Evolutionary conservation across 2,888 invertebrate genomes (phyloP), one percentile per base, ranked within the genome.

Genomic region (Ephialtes manifestator): DNA sequence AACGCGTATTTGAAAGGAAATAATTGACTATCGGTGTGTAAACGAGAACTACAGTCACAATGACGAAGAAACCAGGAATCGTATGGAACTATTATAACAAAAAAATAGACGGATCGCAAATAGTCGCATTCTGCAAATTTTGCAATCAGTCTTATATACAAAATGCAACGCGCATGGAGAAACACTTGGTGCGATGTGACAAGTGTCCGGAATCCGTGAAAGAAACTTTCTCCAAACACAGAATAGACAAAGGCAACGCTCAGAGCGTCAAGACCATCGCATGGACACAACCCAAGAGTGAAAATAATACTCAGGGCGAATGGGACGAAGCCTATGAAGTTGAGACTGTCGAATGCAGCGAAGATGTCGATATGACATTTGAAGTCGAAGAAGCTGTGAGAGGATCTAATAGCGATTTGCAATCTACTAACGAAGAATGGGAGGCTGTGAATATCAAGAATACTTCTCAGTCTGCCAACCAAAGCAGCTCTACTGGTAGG

Each of bases 31-130:
- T 55, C 55, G 60, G 60, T 35, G 31, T 4, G 31, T 24, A 15
- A 46, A 63, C 24, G 48, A n/a, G 43, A 46, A 0, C 18, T 28
- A 51, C 11, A 35, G 43, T 43, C 28, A 90, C 48, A 67, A 92
- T 93, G 92, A 92, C 92, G 77, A 93, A 93, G 70, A 93, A 92
- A 87, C 89, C 89, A 4, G 92, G 92, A 81, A 90, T 91, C 24
- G 92, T 93, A 39, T 93, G 92, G 92, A 91, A 92, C 70, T 92
- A 92, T 81, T 93, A 91, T 51, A 90, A 90, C 77, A 92, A 92
- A 81, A 92, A 92, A 83, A 90, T 92, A 1, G 90, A 91, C 76
- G 92, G 92, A 7, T 89, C 91, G 20, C 91, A 92, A 77, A 91
- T 92, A 5, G 91, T 91, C n/a, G 92, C 91, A 2, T 92, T 91